These are phyloP conservation scores for Psophia crepitans DNA, from an alignment of 2,113 vertebrate genomes.

Conservation along the genomic window DNA sequence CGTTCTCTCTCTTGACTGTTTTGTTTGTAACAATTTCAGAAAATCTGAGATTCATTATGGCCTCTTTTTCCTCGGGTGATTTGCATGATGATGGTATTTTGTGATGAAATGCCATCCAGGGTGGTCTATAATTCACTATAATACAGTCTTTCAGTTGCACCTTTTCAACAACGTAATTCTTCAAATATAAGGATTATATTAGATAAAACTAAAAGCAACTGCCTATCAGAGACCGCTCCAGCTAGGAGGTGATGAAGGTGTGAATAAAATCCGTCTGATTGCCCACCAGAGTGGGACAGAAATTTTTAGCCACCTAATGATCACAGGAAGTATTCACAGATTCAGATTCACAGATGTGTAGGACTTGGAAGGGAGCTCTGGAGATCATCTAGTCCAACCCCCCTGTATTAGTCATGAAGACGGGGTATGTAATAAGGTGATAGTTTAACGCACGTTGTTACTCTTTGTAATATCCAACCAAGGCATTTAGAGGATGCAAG, in stretches of 20 bases:
- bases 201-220: background rate
- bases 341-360: no score
- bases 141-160: background rate
- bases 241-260: background rate
- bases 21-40: background rate
- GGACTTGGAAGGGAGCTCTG: no score
- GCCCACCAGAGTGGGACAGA: background rate
- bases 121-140: background rate
- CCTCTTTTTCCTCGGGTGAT: background rate
- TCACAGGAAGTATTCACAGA: background rate
- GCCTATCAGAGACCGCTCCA: background rate
- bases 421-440: background rate
- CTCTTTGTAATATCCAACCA: background rate
- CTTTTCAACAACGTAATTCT: background rate
- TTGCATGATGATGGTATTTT: background rate
- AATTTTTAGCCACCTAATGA: background rate
- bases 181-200: background rate
- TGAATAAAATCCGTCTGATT: background rate
- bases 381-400: no score
- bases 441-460: background rate
- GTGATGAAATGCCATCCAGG: background rate
- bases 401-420: background rate
- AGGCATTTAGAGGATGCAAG: background rate
- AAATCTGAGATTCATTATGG: background rate
- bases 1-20: background rate